These are phyloP conservation scores for Caenorhabditis tropicalis DNA, from an alignment of 1,140 invertebrate genomes.

Conservation along the genomic window DNA sequence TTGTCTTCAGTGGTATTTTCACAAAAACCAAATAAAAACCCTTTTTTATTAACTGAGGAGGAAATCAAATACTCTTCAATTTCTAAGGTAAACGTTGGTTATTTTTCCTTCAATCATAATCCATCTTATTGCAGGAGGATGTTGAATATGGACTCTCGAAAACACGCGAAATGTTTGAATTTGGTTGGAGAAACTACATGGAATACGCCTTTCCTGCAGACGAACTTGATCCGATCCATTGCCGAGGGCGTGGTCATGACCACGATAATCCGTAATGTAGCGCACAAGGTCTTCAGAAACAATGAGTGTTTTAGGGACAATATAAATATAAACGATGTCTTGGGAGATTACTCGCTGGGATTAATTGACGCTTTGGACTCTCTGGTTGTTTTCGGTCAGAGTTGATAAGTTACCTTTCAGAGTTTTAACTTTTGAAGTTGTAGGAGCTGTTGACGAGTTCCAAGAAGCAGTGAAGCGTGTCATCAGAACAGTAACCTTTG, in stretches of 20 bases:
- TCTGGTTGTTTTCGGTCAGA: slow-evolving; percentile 76
- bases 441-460: slow-evolving; percentile 74
- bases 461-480: slow-evolving; percentile 77
- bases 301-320: slow-evolving; percentile 75
- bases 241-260: slow-evolving; percentile 77
- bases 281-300: background rate
- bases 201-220: slow-evolving; percentile 76
- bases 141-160: background rate
- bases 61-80: slow-evolving; percentile 39
- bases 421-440: background rate
- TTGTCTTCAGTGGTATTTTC: background rate
- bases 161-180: slow-evolving; percentile 68
- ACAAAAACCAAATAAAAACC: background rate
- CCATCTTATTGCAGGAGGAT: background rate
- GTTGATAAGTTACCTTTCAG: slow-evolving; percentile 48
- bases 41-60: slow-evolving; percentile 35
- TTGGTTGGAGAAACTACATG: slow-evolving; percentile 75
- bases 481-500: slow-evolving; percentile 77
- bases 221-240: slow-evolving; percentile 77
- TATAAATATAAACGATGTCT: slow-evolving; percentile 81
- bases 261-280: slow-evolving; percentile 76
- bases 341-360: slow-evolving; percentile 78
- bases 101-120: background rate
- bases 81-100: slow-evolving; percentile 7
- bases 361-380: slow-evolving; percentile 76